phyloP scores from a whole-genome alignment of 2,888 invertebrate genomes.

The Agrotis segetum region DNA sequence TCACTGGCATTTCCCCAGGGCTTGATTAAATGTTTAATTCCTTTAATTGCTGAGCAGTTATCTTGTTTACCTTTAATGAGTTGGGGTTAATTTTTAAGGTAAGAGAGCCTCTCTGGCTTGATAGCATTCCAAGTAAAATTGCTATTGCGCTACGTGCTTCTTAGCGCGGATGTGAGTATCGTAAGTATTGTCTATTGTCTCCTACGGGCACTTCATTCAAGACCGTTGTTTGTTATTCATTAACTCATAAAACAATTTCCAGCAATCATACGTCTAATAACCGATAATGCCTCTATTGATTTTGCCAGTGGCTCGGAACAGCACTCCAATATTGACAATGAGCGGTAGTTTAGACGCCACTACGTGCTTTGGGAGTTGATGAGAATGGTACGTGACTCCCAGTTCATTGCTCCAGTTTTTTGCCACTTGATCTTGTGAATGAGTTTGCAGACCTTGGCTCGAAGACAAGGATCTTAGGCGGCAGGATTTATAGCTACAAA shows the following conservation, averaged over 20 bases:
- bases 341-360: constrained; percentile 89
- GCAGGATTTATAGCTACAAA: constrained; percentile 81
- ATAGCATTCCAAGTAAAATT: constrained; percentile 49
- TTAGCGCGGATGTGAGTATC: constrained; percentile 29
- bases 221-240: constrained; percentile 76
- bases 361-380: constrained; percentile 87
- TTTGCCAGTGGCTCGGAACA: constrained; percentile 85
- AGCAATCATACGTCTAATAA: constrained; percentile 82
- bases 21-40: constrained; percentile 59
- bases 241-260: constrained; percentile 78
- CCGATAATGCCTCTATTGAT: constrained; percentile 87
- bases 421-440: constrained; percentile 88
- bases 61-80: constrained; percentile 57
- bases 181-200: constrained; percentile 42
- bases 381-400: constrained; percentile 87
- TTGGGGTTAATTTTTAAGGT: constrained; percentile 45
- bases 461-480: constrained; percentile 79
- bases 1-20: constrained; percentile 37
- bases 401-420: constrained; percentile 90
- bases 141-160: constrained; percentile 27
- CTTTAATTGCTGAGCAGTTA: constrained; percentile 39
- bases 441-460: constrained; percentile 85
- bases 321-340: constrained; percentile 89
- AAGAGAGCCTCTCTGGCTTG: constrained; percentile 24
- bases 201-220: constrained; percentile 50